Conservation (phyloP, 2,797 vertebrate species). For the Alosa sapidissima region DNA sequence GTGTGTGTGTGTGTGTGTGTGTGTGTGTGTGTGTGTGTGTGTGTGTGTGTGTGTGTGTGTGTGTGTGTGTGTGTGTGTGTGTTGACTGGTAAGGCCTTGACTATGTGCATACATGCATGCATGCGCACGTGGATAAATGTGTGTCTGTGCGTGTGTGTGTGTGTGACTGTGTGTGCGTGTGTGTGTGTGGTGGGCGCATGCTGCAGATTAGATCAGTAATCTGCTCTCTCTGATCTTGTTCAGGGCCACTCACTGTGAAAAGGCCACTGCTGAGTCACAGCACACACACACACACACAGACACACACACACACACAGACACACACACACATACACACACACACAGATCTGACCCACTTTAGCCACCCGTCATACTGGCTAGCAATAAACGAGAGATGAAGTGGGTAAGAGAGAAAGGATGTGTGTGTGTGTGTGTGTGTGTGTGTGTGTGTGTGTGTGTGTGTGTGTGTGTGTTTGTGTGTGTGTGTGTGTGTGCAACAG, state of each 20-base stretch:
- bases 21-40: constrained; percentile 13
- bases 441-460: constrained; percentile 20
- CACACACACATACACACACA: constrained; percentile 1
- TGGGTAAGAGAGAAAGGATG: constrained; percentile 31
- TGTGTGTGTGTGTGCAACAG: neutral
- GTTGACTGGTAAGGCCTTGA: neutral
- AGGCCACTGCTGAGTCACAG: neutral
- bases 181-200: neutral
- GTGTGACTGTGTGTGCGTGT: neutral
- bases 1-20: no score
- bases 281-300: neutral
- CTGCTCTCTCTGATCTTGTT: constrained; percentile 14
- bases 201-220: constrained; percentile 11
- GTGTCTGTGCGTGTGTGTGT: neutral
- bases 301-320: neutral
- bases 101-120: neutral
- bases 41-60: constrained; percentile 10
- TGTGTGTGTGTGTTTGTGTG: constrained; percentile 28
- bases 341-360: neutral
- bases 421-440: constrained; percentile 1
- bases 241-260: constrained; percentile 17
- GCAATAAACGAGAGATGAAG: neutral
- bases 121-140: neutral
- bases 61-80: no score
- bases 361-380: neutral